These are phyloP conservation scores for Drosophila kohkoa DNA, from an alignment of 1,140 invertebrate species.

Conservation along the genomic window DNA sequence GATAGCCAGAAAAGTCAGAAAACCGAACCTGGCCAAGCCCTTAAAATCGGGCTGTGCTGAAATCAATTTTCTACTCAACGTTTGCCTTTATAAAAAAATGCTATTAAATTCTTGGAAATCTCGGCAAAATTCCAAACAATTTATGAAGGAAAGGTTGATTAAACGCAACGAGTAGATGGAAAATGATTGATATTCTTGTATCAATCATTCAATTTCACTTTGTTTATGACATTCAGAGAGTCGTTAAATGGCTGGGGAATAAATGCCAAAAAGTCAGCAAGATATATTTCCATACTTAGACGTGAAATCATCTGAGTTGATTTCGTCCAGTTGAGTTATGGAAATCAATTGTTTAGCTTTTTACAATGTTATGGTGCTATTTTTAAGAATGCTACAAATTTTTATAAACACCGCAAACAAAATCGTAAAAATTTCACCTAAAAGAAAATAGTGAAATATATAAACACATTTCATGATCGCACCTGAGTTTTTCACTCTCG, in stretches of 20 bases:
- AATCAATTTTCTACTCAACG: constrained; percentile 8
- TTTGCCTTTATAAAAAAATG: neutral
- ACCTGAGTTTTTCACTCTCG: constrained; percentile 20
- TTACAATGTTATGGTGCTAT: constrained; percentile 27
- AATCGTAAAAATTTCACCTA: constrained; percentile 59
- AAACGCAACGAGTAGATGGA: neutral
- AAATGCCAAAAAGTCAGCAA: constrained; percentile 3
- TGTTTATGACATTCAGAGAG: constrained; percentile 10
- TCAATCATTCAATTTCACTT: neutral
- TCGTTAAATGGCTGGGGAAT: neutral
- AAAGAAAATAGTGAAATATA: constrained; percentile 41
- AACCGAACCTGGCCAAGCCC: constrained; percentile 28
- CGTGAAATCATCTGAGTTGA: constrained; percentile 7
- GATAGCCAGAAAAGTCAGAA: neutral
- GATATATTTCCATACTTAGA: constrained; percentile 10
- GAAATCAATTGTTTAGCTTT: constrained; percentile 31
- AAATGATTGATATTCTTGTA: neutral
- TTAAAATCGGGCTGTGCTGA: neutral
- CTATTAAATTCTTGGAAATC: constrained; percentile 1
- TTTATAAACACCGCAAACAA: constrained; percentile 68
- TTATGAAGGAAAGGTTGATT: too few relatives aligned
- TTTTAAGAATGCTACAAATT: constrained; percentile 38
- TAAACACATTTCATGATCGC: constrained; percentile 59
- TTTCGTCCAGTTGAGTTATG: constrained; percentile 22
- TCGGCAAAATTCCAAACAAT: neutral